Percentiles rank a stretch among this genome's conserved stretches.
Conservation (phyloP, 2,797 vertebrate species). For the Ctenochaetus hawaiiensis region DNA sequence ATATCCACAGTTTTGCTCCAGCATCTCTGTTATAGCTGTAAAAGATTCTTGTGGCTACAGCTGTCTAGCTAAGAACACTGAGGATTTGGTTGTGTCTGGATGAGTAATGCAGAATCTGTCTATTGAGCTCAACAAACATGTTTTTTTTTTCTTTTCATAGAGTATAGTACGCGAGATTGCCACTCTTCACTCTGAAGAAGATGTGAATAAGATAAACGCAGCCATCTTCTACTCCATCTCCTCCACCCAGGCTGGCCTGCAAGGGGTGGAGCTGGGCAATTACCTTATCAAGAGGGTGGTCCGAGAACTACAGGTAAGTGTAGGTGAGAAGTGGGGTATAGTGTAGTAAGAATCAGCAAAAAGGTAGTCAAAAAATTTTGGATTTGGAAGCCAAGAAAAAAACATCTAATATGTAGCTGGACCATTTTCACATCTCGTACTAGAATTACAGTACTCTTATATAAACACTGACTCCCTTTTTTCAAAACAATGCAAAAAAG, state of each 20-base stretch:
- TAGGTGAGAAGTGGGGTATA: background rate
- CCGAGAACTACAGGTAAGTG: constrained; percentile 92
- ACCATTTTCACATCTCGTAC: background rate
- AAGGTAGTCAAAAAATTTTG: background rate
- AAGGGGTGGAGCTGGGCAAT: constrained; percentile 95
- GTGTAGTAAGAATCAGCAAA: background rate
- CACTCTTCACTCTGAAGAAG: constrained; percentile 86
- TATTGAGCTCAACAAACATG: background rate
- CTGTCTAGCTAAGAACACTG: background rate
- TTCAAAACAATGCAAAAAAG: background rate
- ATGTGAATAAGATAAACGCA: constrained; percentile 88
- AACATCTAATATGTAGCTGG: background rate
- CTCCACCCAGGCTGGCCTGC: constrained; percentile 93
- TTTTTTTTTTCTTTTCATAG: constrained; percentile 71
- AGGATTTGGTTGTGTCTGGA: constrained; percentile 1
- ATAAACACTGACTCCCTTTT: background rate
- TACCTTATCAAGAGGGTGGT: constrained; percentile 96
- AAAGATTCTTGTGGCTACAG: background rate
- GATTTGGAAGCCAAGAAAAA: background rate
- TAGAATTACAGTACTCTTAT: background rate
- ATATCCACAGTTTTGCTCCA: constrained; percentile 38
- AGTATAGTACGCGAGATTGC: constrained; percentile 91
- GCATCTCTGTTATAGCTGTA: constrained; percentile 8
- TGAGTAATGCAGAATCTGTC: background rate
- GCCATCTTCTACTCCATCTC: constrained; percentile 98